A percentile compares a stretch with the other conserved stretches of the same genome.
phyloP scores from a whole-genome alignment of 2,888 invertebrate genomes.

The Scaptomyza parva region DNA sequence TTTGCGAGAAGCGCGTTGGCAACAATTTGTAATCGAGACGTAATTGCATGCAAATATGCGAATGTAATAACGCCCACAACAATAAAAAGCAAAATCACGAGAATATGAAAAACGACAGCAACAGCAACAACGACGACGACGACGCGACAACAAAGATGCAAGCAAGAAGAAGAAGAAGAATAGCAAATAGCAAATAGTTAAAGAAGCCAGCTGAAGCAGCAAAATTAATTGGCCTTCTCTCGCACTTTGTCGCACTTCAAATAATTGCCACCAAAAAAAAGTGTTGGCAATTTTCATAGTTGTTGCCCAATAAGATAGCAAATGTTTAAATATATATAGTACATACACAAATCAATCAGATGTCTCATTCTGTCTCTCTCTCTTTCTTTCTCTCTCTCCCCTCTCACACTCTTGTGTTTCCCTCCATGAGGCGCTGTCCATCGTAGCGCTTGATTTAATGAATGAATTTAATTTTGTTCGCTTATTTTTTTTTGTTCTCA shows the following conservation, averaged over 20 bases:
- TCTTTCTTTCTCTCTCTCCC: not conserved
- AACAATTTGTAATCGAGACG: slow-evolving; percentile 66
- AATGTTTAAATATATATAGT: slow-evolving; percentile 42
- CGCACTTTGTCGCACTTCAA: slow-evolving; percentile 35
- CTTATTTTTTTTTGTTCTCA: slow-evolving; percentile 39
- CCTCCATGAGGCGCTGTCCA: slow-evolving; percentile 37
- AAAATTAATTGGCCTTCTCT: slow-evolving; percentile 41
- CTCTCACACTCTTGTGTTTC: not conserved
- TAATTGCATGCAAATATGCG: slow-evolving; percentile 67
- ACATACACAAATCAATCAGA: slow-evolving; percentile 43
- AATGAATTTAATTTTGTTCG: slow-evolving; percentile 76
- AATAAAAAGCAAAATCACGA: slow-evolving; percentile 32
- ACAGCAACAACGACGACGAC: not conserved
- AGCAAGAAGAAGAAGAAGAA: slow-evolving; percentile 4
- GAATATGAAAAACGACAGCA: slow-evolving; percentile 14
- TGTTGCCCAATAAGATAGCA: not conserved
- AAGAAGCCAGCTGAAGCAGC: slow-evolving; percentile 28
- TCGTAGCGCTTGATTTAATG: slow-evolving; percentile 69
- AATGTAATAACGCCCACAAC: slow-evolving; percentile 53
- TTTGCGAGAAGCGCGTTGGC: slow-evolving; percentile 40
- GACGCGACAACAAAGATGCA: not conserved
- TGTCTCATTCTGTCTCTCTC: not conserved
- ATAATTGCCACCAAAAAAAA: slow-evolving; percentile 35
- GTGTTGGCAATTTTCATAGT: not conserved
- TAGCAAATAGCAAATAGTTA: not conserved